Evolutionary conservation across 2,113 vertebrate genomes (phyloP), one percentile per base, ranked within the genome.

Genomic region (Halcyon senegalensis): DNA sequence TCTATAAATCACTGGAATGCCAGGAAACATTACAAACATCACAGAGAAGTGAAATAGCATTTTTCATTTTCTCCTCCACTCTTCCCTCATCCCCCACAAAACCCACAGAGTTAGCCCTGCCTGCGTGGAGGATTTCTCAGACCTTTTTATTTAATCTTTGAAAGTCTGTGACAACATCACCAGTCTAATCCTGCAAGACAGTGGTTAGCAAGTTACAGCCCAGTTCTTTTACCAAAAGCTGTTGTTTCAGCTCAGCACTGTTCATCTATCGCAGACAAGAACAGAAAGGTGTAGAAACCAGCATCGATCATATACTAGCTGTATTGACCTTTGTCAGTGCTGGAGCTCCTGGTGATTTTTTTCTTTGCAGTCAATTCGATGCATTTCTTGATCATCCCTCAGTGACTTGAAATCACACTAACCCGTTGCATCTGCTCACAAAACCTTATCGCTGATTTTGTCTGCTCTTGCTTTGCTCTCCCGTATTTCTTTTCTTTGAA

Each of bases 1-100:
- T 73, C 84, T 91, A 91, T 92, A 94, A 95, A 96, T 95, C 93
- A 87, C 51, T 68, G 51, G 28, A 69, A 94, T 80, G 83, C 50
- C 90, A 95, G 39, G 16, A 94, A 93, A 84, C 39, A 64, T 84
- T 37, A 80, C n/a, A 88, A 92, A 96, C 92, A 77, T 55, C 20
- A 83, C 2, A 83, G 44, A 77, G 35, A 93, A 80, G 8, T 37
- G n/a, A 92, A 92, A 90, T 4, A 35, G 19, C 35, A 84, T 87
- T 95, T 93, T 87, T 93, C 43, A 67, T 66, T 86, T 64, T 94
- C 16, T 74, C 23, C 37, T 83, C 12, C 15, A 35, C 14, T 58
- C 48, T 44, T 13, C 44, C 28, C 24, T 85, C 50, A 70, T 84
- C 7, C 9, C 44, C 37, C 68, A 33, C 17, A 41, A 78, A 91